Evolutionary conservation across 2,113 vertebrate species (phyloP), one percentile per base, ranked within the genome.

Genomic region (Otis tarda): DNA sequence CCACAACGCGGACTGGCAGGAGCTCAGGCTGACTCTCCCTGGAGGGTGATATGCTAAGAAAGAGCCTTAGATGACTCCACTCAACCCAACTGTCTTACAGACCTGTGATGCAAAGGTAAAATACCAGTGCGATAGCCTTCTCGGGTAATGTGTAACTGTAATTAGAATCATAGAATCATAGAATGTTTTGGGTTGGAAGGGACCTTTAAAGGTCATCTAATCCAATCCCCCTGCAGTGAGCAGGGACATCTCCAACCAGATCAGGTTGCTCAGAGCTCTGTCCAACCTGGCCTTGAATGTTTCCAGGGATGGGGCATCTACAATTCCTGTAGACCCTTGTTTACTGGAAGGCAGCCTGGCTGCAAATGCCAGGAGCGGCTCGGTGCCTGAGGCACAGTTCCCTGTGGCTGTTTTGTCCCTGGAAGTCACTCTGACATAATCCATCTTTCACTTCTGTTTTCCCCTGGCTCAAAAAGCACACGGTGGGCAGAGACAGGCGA

Each of bases 301-400:
- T 43, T 43, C 41, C 41, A 43, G 41, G 41, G 41, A 43, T 43
- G 41, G 15, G 41, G 41, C 41, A 16, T 43, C 41, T 43, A 43
- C 41, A 43, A 43, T 83, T 94, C 61, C 73, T 68, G 27, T 2
- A 82, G 69, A 74, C 11, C 68, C 37, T 55, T 74, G 30, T 71
- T 88, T 79, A 39, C 56, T 56, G 77, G 30, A 63, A 89, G 53
- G 47, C 83, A 93, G 85, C 22, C 50, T 57, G 75, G 47, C 90
- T 67, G 33, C 68, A 78, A 83, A 71, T 53, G 69, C 91, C 35
- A n/a, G 80, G 39, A 91, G 89, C 83, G 57, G 80, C 25, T 87
- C 20, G 25, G 49, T 67, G 80, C 91, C 80, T 70, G 52, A 83
- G 64, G 83, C 80, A 87, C 33, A 33, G 82, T 90, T 89, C 53